phyloP scores from a whole-genome alignment of 2,888 invertebrate species.

The Globia sparganii region DNA sequence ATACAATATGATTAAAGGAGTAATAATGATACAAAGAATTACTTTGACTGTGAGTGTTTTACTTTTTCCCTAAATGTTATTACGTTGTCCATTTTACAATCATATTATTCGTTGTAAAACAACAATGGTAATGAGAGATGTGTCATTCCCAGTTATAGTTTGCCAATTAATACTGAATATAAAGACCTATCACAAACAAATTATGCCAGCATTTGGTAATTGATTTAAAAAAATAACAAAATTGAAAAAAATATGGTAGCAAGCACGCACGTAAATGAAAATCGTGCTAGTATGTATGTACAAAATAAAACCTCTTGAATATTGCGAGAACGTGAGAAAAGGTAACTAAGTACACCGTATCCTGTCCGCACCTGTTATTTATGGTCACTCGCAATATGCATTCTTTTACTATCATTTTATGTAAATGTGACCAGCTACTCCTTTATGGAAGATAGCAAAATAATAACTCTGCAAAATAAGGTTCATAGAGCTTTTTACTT shows the following conservation, averaged over 20 bases:
- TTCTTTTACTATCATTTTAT: slow-evolving; percentile 64
- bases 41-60: slow-evolving; percentile 21
- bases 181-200: neutral
- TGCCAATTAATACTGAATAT: neutral
- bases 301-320: slow-evolving; percentile 56
- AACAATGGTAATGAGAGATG: too few relatives aligned
- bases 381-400: slow-evolving; percentile 65
- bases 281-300: slow-evolving; percentile 19
- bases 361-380: slow-evolving; percentile 70
- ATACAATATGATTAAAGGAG: slow-evolving; percentile 51
- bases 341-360: slow-evolving; percentile 58
- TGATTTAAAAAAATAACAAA: slow-evolving; percentile 25
- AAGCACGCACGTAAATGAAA: slow-evolving; percentile 35
- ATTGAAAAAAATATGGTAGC: slow-evolving; percentile 25
- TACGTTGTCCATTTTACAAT: slow-evolving; percentile 1
- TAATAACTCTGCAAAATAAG: slow-evolving; percentile 36
- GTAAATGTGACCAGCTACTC: slow-evolving; percentile 55
- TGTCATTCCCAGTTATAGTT: slow-evolving; percentile 1
- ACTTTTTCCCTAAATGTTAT: neutral
- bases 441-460: slow-evolving; percentile 47
- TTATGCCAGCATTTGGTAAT: neutral
- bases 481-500: slow-evolving; percentile 49
- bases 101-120: slow-evolving; percentile 8
- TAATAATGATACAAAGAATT: slow-evolving; percentile 45
- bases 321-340: slow-evolving; percentile 61